phyloP scores from a whole-genome alignment of 2,888 invertebrate species.

The Caenorhabditis sinica region DNA sequence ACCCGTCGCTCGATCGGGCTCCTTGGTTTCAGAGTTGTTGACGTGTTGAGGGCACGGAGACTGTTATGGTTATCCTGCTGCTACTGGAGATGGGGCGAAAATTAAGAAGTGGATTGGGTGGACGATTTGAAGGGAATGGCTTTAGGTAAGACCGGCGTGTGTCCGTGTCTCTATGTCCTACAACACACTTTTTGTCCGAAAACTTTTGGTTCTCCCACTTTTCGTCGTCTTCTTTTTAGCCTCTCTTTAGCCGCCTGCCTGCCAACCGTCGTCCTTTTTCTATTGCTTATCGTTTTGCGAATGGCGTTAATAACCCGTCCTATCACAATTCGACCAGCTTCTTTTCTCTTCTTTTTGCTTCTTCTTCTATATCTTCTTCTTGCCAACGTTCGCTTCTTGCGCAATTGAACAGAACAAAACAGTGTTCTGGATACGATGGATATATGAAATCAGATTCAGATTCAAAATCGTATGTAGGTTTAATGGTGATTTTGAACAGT shows the following conservation, averaged over 20 bases:
- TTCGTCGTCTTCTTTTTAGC: conserved; percentile 37
- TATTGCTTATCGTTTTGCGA: conserved; percentile 59
- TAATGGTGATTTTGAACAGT: conserved; percentile 15
- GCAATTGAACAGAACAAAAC: conserved; percentile 61
- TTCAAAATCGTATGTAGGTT: conserved; percentile 17
- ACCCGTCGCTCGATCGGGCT: conserved; percentile 67
- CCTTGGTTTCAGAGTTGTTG: conserved; percentile 48
- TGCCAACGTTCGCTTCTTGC: conserved; percentile 44
- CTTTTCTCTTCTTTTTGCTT: conserved; percentile 32
- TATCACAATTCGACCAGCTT: conserved; percentile 66
- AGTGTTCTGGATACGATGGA: conserved; percentile 52
- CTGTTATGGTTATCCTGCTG: too few species aligned
- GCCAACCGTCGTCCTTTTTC: conserved; percentile 51
- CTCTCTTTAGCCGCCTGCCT: conserved; percentile 39
- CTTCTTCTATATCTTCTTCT: not conserved
- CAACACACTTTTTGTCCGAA: conserved; percentile 56
- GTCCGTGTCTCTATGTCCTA: conserved; percentile 37
- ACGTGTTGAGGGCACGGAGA: conserved; percentile 16
- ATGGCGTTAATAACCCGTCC: conserved; percentile 66
- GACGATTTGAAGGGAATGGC: conserved; percentile 48
- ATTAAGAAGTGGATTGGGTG: conserved; percentile 41
- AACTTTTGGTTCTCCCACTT: conserved; percentile 55
- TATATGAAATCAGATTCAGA: conserved; percentile 24
- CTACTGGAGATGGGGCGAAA: not conserved
- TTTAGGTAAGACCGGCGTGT: conserved; percentile 50